Conservation (phyloP, 2,888 invertebrate genomes). For the Abscondita cerata region DNA sequence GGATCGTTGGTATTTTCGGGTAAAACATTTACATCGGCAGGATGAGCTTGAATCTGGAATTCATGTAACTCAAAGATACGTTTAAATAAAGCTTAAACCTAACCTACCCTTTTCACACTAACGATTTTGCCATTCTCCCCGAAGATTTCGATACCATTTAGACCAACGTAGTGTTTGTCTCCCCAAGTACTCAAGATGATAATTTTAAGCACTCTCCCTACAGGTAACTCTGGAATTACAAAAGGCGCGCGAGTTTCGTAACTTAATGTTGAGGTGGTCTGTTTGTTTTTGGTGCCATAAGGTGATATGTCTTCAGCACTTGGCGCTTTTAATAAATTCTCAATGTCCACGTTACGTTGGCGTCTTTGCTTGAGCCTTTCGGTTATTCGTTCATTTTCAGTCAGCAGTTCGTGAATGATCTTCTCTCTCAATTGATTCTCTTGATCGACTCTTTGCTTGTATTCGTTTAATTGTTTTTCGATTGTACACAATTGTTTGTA, state of each 20-base stretch:
- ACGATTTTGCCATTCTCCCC: conserved; percentile 67
- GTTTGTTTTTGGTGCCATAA: conserved; percentile 4
- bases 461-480: conserved; percentile 42
- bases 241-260: conserved; percentile 55
- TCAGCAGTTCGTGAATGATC: conserved; percentile 52
- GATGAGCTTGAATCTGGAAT: conserved; percentile 63
- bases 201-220: conserved; percentile 70
- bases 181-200: conserved; percentile 81
- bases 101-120: conserved; percentile 66
- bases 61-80: conserved; percentile 1
- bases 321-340: conserved; percentile 16
- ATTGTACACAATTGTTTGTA: conserved; percentile 10
- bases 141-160: conserved; percentile 81
- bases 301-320: conserved; percentile 32
- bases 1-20: conserved; percentile 72
- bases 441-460: conserved; percentile 50
- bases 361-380: conserved; percentile 28
- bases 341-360: conserved; percentile 2
- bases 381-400: conserved; percentile 51
- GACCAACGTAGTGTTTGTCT: conserved; percentile 77
- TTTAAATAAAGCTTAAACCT: too few relatives aligned
- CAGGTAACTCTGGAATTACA: conserved; percentile 78
- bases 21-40: conserved; percentile 69
- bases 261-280: conserved; percentile 13
- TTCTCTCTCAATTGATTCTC: conserved; percentile 51